These are phyloP conservation scores for Lissonota sp. DNA, from an alignment of 2,888 invertebrate species.

Conservation along the genomic window DNA sequence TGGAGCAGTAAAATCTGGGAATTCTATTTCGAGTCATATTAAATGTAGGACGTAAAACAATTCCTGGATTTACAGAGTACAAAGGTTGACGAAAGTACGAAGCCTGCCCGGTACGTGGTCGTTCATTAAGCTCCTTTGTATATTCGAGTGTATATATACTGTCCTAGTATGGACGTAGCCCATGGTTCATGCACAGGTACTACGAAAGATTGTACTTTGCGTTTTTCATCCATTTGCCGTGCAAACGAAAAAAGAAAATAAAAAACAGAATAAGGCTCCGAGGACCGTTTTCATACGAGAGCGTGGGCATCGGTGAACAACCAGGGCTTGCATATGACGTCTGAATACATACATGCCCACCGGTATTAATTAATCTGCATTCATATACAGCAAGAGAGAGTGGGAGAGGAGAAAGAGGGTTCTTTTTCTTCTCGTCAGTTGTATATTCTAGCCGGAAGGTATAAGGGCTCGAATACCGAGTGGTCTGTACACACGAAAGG, in stretches of 20 bases:
- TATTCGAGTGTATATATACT: not conserved
- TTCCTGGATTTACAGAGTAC: not conserved
- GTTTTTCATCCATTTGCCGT: constrained; percentile 40
- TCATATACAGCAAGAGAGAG: constrained; percentile 35
- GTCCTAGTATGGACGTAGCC: not conserved
- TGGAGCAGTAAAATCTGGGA: too few species aligned
- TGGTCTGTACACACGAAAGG: constrained; percentile 10
- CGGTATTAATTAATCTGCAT: constrained; percentile 62
- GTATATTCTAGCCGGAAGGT: constrained; percentile 29
- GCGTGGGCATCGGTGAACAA: constrained; percentile 29
- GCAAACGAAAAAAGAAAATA: constrained; percentile 2
- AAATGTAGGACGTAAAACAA: too few species aligned
- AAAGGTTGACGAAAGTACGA: not conserved
- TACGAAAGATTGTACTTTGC: constrained; percentile 18
- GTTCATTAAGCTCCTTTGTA: constrained; percentile 5
- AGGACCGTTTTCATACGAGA: constrained; percentile 24
- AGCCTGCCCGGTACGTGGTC: not conserved
- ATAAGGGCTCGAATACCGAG: constrained; percentile 15
- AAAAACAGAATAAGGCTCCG: constrained; percentile 7
- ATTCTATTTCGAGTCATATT: too few species aligned
- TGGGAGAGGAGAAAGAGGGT: constrained; percentile 24
- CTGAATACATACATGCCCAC: constrained; percentile 14
- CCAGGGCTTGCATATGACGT: constrained; percentile 17
- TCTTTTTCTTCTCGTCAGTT: constrained; percentile 44
- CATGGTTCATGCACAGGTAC: not conserved